Conservation (phyloP, 2,797 vertebrate genomes). For the Myotis vivesi region DNA sequence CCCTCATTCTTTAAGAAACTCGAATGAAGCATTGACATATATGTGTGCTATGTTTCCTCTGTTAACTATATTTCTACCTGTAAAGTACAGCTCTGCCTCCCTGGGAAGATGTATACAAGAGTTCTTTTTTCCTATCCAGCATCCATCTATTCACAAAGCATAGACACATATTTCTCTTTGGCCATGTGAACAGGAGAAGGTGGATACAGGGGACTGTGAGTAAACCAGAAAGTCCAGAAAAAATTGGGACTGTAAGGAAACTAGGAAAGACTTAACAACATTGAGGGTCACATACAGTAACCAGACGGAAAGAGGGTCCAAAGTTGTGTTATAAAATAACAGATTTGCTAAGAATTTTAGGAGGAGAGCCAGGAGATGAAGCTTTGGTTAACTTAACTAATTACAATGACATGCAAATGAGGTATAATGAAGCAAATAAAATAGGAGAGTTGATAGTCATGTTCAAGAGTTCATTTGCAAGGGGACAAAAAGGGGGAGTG, state of each 20-base stretch:
- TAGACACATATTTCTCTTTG: constrained; percentile 45
- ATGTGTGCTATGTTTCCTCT: constrained; percentile 63
- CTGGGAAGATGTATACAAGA: constrained; percentile 16
- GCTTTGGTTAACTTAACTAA: background rate
- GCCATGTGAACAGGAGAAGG: background rate
- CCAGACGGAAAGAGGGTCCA: background rate
- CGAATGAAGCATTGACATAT: constrained; percentile 47
- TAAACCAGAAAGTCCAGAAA: background rate
- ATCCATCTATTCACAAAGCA: constrained; percentile 32
- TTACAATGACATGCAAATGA: background rate
- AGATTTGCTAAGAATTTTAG: background rate
- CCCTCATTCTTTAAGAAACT: constrained; percentile 44
- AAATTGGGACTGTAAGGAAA: background rate
- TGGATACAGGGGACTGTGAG: background rate
- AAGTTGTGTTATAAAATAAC: background rate
- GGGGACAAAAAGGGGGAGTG: background rate
- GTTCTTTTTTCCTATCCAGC: background rate
- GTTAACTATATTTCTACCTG: constrained; percentile 65
- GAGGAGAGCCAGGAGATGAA: background rate
- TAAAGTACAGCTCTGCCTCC: constrained; percentile 21
- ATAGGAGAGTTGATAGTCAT: background rate
- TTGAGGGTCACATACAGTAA: background rate
- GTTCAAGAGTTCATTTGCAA: background rate
- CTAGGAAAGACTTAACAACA: background rate
- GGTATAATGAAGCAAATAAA: background rate